Conservation (phyloP, 2,113 vertebrate species). For the Tachycineta bicolor region DNA sequence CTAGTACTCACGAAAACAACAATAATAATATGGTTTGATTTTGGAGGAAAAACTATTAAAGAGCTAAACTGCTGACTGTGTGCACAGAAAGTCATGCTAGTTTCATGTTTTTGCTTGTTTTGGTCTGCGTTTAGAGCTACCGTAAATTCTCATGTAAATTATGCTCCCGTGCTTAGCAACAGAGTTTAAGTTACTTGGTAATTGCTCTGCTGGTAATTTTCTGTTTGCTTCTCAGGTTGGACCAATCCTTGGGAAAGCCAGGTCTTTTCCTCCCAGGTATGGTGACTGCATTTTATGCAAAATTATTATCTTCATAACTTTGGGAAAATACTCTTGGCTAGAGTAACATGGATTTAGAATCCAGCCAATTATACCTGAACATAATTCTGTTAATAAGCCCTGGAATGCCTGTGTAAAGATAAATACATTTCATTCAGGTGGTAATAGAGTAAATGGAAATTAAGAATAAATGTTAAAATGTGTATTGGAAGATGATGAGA, state of each 20-base stretch:
- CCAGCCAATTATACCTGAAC: neutral
- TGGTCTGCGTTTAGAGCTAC: neutral
- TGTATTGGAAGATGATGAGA: neutral
- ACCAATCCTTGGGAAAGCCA: constrained; percentile 80
- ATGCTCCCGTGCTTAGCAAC: neutral
- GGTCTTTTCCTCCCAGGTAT: constrained; percentile 81
- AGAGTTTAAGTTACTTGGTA: neutral
- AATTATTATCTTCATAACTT: neutral
- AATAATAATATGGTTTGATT: neutral
- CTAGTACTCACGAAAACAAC: neutral
- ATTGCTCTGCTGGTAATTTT: neutral
- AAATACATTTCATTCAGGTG: neutral
- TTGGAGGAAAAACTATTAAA: neutral
- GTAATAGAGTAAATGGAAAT: neutral
- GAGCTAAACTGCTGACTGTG: neutral
- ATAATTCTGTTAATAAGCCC: neutral
- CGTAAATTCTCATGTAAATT: constrained; percentile 14
- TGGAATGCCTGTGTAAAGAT: neutral
- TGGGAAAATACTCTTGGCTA: neutral
- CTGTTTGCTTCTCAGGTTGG: constrained; percentile 70
- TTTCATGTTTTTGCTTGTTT: neutral
- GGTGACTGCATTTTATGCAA: neutral
- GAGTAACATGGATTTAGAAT: neutral
- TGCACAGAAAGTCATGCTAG: neutral
- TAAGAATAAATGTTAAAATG: neutral